Conservation (phyloP, 2,113 vertebrate species). For the Odobenus rosmarus region DNA sequence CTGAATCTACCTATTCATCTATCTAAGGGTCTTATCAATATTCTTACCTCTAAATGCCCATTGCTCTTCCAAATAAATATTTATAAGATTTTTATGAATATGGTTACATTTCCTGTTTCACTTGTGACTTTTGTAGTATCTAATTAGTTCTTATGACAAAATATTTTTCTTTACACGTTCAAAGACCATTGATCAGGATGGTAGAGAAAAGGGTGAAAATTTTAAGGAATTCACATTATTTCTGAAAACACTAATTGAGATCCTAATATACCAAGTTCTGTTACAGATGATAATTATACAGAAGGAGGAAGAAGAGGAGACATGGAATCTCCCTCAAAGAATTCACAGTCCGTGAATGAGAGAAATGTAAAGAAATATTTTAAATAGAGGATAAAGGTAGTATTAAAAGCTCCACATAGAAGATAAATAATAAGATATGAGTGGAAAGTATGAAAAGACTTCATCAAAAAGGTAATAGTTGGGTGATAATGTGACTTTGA, state of each 20-base stretch:
- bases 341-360: neutral
- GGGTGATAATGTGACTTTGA: neutral
- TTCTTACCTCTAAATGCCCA: neutral
- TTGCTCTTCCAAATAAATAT: neutral
- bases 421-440: neutral
- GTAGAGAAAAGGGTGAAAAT: neutral
- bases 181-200: neutral
- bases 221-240: neutral
- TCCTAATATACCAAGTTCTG: neutral
- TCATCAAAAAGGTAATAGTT: neutral
- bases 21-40: neutral
- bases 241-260: neutral
- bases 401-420: neutral
- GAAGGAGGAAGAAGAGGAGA: neutral
- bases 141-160: neutral
- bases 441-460: neutral
- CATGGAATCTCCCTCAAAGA: neutral
- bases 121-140: neutral
- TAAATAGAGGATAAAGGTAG: neutral
- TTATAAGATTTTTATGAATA: neutral
- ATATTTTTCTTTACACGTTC: neutral
- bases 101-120: neutral
- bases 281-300: neutral
- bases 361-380: neutral
- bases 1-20: neutral